Evolutionary conservation across 2,797 vertebrate genomes (phyloP).

Genomic region (Dermochelys coriacea): DNA sequence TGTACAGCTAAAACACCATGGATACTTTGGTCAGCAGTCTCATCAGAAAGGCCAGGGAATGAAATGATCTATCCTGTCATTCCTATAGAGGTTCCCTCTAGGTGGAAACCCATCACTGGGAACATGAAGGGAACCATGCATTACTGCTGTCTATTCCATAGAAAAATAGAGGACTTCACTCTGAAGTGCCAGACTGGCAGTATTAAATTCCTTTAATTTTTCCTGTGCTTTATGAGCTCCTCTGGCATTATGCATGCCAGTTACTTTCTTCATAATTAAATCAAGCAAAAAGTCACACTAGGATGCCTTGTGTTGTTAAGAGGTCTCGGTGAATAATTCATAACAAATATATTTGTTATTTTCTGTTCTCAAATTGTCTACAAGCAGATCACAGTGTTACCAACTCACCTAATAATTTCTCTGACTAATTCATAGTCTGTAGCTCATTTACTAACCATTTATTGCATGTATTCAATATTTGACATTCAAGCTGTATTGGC

Average conservation of each 20-base stretch:
- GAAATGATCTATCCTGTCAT: background rate
- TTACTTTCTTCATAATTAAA: background rate
- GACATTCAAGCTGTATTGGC: slow-evolving; percentile 36
- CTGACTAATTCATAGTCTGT: background rate
- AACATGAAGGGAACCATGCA: background rate
- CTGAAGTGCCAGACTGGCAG: background rate
- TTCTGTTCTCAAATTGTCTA: background rate
- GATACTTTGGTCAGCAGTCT: background rate
- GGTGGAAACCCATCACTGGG: background rate
- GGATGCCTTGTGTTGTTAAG: background rate
- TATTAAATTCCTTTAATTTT: background rate
- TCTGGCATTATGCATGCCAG: background rate
- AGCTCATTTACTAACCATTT: background rate
- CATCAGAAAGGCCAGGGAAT: background rate
- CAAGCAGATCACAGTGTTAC: background rate
- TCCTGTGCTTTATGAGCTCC: background rate
- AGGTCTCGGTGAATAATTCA: background rate
- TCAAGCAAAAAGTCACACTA: background rate
- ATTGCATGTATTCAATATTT: slow-evolving; percentile 17
- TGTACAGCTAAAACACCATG: background rate
- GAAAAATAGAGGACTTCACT: background rate
- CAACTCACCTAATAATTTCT: background rate
- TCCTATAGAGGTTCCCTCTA: background rate
- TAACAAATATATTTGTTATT: background rate
- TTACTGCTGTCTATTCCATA: background rate